These are phyloP conservation scores for Pollimyrus isidori DNA, from an alignment of 2,113 vertebrate species.

Conservation along the genomic window DNA sequence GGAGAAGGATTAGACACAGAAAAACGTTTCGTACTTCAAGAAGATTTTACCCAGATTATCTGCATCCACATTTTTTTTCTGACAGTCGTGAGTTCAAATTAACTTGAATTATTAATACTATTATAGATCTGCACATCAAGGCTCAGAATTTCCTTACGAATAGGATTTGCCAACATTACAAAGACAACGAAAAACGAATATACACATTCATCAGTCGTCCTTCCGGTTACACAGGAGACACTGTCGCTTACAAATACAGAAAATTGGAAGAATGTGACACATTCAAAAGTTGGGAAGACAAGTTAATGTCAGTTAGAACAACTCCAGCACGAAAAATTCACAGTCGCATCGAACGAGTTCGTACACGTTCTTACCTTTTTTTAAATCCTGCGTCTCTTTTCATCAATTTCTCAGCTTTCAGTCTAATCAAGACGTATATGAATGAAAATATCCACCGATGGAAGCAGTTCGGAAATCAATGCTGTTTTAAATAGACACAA, in stretches of 20 bases:
- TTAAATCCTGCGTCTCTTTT: conserved; percentile 19
- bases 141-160: background rate
- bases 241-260: background rate
- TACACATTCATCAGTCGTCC: background rate
- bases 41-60: conserved; percentile 44
- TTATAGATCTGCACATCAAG: background rate
- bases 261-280: background rate
- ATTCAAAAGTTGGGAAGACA: background rate
- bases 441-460: conserved; percentile 56
- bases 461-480: conserved; percentile 39
- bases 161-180: background rate
- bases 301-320: background rate
- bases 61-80: background rate
- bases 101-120: background rate
- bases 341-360: background rate
- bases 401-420: conserved; percentile 19
- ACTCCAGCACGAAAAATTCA: background rate
- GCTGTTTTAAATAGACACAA: conserved; percentile 25
- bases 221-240: background rate
- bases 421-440: conserved; percentile 25
- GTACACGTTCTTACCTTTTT: conserved; percentile 43
- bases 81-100: background rate
- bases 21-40: background rate
- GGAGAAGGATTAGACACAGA: conserved; percentile 48
- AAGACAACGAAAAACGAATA: background rate